These are phyloP conservation scores for Lepus townsendii DNA, from an alignment of 2,797 vertebrate species.

Conservation along the genomic window DNA sequence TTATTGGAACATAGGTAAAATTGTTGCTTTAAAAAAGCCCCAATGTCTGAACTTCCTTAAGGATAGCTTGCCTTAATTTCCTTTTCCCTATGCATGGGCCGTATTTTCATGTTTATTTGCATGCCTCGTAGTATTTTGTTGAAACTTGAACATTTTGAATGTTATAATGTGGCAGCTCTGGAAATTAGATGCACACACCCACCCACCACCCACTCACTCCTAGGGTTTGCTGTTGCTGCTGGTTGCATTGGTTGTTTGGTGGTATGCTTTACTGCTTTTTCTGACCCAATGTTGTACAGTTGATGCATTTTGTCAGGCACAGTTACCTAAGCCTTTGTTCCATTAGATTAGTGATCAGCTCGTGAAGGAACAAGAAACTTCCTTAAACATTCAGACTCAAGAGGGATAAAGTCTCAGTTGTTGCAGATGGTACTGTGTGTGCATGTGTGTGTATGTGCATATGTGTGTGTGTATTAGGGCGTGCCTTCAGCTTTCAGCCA, in stretches of 20 bases:
- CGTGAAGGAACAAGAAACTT: background rate
- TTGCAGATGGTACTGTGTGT: background rate
- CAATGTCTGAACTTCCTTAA: background rate
- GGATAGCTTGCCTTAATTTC: background rate
- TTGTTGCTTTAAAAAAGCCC: background rate
- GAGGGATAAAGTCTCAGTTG: background rate
- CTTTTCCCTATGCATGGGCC: background rate
- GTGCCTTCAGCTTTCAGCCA: background rate
- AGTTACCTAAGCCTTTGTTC: background rate
- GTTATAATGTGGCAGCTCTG: background rate
- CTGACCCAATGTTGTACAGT: background rate
- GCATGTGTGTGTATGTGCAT: background rate
- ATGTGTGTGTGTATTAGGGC: background rate
- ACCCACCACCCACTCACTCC: background rate
- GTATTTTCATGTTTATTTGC: background rate
- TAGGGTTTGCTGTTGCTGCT: background rate
- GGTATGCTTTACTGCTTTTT: background rate
- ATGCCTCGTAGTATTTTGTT: background rate
- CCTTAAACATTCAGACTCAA: background rate
- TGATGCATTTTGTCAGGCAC: background rate
- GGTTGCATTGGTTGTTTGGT: background rate
- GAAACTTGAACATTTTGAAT: background rate
- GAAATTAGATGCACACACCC: background rate
- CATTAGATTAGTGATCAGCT: constrained; percentile 7
- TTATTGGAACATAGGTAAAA: background rate